phyloP scores from a whole-genome alignment of 2,113 vertebrate genomes.

The Puffinus mauretanicus region DNA sequence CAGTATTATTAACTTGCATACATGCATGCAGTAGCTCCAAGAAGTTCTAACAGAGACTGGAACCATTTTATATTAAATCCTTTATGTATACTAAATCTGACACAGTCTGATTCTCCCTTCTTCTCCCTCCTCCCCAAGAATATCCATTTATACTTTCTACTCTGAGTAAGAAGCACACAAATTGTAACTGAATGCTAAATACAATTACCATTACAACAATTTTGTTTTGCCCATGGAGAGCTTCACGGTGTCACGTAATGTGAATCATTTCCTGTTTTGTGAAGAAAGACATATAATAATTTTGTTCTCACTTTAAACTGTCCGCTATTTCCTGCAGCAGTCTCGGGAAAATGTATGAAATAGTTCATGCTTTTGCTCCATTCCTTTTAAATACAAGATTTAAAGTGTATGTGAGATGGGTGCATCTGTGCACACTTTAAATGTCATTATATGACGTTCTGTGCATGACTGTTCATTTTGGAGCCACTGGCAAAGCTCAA shows the following conservation, averaged over 20 bases:
- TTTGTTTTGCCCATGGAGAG: not conserved
- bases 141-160: not conserved
- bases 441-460: not conserved
- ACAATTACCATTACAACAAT: not conserved
- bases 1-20: not conserved
- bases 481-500: not conserved
- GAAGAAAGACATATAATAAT: not conserved
- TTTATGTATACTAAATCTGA: not conserved
- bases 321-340: not conserved
- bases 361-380: not conserved
- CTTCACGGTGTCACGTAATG: not conserved
- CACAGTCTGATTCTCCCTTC: not conserved
- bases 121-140: not conserved
- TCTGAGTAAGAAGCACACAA: not conserved
- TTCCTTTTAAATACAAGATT: conserved; percentile 4
- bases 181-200: conserved; percentile 6
- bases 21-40: not conserved
- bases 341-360: not conserved
- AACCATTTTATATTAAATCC: not conserved
- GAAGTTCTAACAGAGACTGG: not conserved
- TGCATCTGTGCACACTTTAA: not conserved
- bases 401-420: not conserved
- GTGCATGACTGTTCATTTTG: not conserved
- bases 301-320: not conserved
- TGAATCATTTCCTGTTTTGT: not conserved